Conservation (phyloP, 2,797 vertebrate species). For the Hemitrygon akajei region DNA sequence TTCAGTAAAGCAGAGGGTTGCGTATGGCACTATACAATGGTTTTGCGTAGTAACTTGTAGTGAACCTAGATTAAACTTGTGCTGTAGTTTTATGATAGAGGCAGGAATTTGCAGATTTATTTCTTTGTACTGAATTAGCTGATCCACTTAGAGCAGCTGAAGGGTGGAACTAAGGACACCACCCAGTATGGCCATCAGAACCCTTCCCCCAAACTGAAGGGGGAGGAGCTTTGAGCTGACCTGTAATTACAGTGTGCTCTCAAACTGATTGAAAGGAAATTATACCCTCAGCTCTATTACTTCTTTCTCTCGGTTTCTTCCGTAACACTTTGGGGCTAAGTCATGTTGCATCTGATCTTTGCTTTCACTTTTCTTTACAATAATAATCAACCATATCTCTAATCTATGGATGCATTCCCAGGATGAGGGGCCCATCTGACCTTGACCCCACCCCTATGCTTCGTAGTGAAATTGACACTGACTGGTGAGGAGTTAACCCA, state of each 20-base stretch:
- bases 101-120: conserved; percentile 81
- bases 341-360: conserved; percentile 19
- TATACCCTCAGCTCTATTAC: conserved; percentile 60
- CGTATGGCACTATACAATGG: no score
- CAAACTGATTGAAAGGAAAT: conserved; percentile 88
- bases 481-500: not conserved
- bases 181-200: conserved; percentile 64
- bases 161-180: conserved; percentile 71
- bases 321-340: not conserved
- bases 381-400: not conserved
- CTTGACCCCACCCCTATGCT: not conserved
- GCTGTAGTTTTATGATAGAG: conserved; percentile 22
- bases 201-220: conserved; percentile 56
- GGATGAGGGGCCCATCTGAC: not conserved
- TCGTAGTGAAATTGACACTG: not conserved
- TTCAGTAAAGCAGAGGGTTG: not conserved
- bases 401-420: not conserved
- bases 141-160: conserved; percentile 65
- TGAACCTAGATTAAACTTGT: not conserved
- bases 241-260: conserved; percentile 85
- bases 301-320: conserved; percentile 26
- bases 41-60: not conserved
- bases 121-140: conserved; percentile 77
- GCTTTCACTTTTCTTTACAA: conserved; percentile 19
- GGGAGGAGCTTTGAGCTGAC: conserved; percentile 65